phyloP scores from a whole-genome alignment of 2,113 vertebrate species.

The Rissa tridactyla region DNA sequence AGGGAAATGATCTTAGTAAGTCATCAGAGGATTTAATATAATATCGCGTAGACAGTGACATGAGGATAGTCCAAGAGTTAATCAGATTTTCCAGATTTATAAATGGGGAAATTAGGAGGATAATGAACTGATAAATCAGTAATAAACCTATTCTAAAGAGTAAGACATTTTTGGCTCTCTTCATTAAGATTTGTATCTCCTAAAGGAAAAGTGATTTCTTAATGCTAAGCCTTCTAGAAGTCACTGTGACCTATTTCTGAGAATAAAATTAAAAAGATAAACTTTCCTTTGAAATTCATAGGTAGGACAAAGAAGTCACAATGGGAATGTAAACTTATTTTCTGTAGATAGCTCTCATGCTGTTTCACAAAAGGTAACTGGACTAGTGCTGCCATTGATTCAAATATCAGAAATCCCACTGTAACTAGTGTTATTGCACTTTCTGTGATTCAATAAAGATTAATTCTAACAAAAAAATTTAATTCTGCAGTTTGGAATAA shows the following conservation, averaged over 20 bases:
- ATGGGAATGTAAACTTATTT: slow-evolving; percentile 27
- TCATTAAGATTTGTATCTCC: slow-evolving; percentile 75
- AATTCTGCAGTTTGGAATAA: neutral
- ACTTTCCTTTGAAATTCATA: slow-evolving; percentile 44
- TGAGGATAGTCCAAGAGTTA: slow-evolving; percentile 70
- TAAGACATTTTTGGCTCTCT: slow-evolving; percentile 72
- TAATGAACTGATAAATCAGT: slow-evolving; percentile 80
- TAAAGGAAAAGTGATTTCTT: slow-evolving; percentile 70
- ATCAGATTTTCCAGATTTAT: slow-evolving; percentile 74
- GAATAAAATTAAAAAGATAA: slow-evolving; percentile 61
- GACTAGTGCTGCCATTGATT: neutral
- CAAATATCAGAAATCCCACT: neutral
- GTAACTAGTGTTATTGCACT: neutral
- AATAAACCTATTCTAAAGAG: slow-evolving; percentile 72
- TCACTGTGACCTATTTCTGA: slow-evolving; percentile 51
- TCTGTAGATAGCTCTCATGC: neutral
- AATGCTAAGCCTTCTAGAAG: slow-evolving; percentile 53
- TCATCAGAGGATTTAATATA: slow-evolving; percentile 60
- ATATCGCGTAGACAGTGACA: slow-evolving; percentile 56
- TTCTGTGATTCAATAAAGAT: neutral
- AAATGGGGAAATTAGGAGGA: slow-evolving; percentile 75
- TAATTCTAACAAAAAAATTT: neutral
- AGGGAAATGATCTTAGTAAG: slow-evolving; percentile 41
- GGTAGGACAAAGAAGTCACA: slow-evolving; percentile 32
- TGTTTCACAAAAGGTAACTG: neutral